A percentile compares a stretch with the other conserved stretches of the same genome.
These are phyloP conservation scores for Sarcophaga variegata DNA, from an alignment of 2,888 invertebrate genomes.

Conservation along the genomic window DNA sequence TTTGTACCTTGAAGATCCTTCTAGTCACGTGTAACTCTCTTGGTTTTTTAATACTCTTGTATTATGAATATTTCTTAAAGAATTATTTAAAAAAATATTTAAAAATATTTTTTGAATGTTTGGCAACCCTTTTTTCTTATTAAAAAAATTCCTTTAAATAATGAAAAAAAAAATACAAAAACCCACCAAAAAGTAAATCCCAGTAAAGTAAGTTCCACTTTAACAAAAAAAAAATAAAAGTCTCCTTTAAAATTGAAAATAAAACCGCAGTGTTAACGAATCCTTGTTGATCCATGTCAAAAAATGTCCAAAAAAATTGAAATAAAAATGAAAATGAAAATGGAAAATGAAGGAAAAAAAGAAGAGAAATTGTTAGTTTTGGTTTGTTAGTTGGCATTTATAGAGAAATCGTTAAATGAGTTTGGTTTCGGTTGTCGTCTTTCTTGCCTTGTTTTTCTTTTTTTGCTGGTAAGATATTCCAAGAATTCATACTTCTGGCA, in stretches of 20 bases:
- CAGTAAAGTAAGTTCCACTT: constrained; percentile 17
- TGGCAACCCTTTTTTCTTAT: constrained; percentile 18
- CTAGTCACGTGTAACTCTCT: no score
- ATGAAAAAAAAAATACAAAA: not conserved
- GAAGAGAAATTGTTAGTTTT: constrained; percentile 55
- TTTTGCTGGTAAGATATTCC: constrained; percentile 32
- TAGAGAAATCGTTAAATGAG: constrained; percentile 58
- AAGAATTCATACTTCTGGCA: constrained; percentile 44
- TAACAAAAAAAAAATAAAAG: not conserved
- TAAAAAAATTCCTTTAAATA: constrained; percentile 1
- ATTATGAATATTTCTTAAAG: no score
- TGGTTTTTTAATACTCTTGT: no score
- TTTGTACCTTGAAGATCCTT: no score
- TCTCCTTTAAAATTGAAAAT: constrained; percentile 21
- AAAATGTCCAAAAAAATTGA: not conserved
- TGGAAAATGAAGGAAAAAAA: not conserved
- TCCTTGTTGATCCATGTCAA: constrained; percentile 63
- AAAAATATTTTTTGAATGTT: no score
- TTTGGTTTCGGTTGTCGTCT: constrained; percentile 15
- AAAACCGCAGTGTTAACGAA: constrained; percentile 60
- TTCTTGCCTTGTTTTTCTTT: not conserved
- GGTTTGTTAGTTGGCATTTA: constrained; percentile 64
- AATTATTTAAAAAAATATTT: no score
- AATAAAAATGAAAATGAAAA: not conserved
- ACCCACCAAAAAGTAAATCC: constrained; percentile 3